Evolutionary conservation across 1,140 invertebrate genomes (phyloP).

Genomic region (Cyphomyrmex costatus): DNA sequence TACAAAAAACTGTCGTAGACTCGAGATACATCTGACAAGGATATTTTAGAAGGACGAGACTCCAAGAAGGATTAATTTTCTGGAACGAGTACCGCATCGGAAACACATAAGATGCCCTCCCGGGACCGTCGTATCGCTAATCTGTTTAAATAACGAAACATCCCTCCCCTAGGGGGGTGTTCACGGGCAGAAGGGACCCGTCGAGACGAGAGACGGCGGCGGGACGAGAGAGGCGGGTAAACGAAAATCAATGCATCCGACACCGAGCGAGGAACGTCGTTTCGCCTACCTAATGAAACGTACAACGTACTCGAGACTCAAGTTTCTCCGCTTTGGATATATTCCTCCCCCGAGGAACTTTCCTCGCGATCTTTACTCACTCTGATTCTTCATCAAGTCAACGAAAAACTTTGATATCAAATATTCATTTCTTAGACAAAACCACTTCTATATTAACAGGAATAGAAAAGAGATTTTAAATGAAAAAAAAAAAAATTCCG

Average conservation of each 20-base stretch:
- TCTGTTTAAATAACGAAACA: conserved; percentile 86
- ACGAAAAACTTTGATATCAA: background rate
- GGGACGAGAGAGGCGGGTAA: conserved; percentile 76
- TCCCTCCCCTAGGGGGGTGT: conserved; percentile 75
- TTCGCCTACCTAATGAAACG: conserved; percentile 73
- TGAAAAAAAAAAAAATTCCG: background rate
- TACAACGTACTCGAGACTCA: conserved; percentile 62
- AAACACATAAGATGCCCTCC: conserved; percentile 84
- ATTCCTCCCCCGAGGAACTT: conserved; percentile 23
- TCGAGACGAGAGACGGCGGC: conserved; percentile 23
- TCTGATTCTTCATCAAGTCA: conserved; percentile 14
- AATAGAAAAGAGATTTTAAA: background rate
- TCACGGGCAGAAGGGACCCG: conserved; percentile 59
- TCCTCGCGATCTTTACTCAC: background rate
- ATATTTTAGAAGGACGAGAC: conserved; percentile 44
- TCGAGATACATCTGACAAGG: background rate
- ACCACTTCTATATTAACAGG: background rate
- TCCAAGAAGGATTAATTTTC: conserved; percentile 80
- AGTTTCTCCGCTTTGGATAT: conserved; percentile 50
- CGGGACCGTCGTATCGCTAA: conserved; percentile 81
- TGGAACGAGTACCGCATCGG: conserved; percentile 78
- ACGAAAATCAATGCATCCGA: conserved; percentile 84
- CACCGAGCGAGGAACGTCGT: conserved; percentile 69
- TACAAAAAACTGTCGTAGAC: background rate
- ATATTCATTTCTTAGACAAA: background rate